phyloP scores from a whole-genome alignment of 2,888 invertebrate species.

The Eristalis arbustorum region DNA sequence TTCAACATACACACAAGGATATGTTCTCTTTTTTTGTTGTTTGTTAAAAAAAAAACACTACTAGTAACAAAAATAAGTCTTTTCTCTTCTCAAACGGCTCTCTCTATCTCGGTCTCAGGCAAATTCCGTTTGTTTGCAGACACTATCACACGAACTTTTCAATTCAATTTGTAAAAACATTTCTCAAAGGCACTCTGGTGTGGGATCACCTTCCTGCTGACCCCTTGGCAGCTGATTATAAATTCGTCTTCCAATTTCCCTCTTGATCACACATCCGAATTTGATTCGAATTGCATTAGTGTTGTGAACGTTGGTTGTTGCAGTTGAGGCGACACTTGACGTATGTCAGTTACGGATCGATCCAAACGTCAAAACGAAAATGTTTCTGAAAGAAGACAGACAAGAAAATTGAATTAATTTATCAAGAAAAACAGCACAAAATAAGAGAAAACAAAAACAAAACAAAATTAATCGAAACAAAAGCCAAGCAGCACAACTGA shows the following conservation, averaged over 20 bases:
- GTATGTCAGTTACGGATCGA: conserved; percentile 23
- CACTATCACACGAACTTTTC: conserved; percentile 46
- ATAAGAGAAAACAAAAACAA: background rate
- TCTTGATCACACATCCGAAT: conserved; percentile 6
- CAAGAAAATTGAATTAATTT: conserved; percentile 21
- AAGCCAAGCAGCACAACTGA: conserved; percentile 32
- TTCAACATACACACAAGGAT: background rate
- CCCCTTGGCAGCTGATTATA: conserved; percentile 17
- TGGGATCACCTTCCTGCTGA: background rate
- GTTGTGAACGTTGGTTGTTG: background rate
- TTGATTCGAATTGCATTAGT: background rate
- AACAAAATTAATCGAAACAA: conserved; percentile 6
- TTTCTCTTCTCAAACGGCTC: conserved; percentile 1
- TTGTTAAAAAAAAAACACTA: conserved; percentile 10
- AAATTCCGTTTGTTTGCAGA: conserved; percentile 49
- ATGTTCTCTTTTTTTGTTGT: background rate
- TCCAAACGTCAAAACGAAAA: conserved; percentile 22
- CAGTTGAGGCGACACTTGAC: background rate
- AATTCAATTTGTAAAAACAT: conserved; percentile 50
- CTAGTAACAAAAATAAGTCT: conserved; percentile 49
- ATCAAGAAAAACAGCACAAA: conserved; percentile 6
- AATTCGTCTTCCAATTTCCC: conserved; percentile 19
- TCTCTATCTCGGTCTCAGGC: background rate
- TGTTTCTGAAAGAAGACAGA: conserved; percentile 42
- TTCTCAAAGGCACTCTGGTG: conserved; percentile 40